Percentiles rank a stretch among this genome's conserved stretches.
Conservation (phyloP, 1,140 invertebrate species). For the Parapsyche elsis region DNA sequence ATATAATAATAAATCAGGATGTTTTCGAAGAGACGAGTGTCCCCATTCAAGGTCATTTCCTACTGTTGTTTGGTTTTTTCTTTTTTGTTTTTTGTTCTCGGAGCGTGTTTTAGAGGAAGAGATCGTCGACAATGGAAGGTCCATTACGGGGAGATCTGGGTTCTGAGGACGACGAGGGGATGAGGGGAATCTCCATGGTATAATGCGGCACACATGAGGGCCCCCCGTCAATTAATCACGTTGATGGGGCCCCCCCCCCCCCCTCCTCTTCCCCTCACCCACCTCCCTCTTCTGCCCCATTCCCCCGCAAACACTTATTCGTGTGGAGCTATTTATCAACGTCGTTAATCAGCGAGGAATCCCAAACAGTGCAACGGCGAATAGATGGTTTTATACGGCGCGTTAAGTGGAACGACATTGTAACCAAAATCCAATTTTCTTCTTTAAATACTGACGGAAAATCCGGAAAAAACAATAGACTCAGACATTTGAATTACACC, state of each 20-base stretch:
- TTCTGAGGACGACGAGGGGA: not conserved
- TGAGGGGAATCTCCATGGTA: too few species aligned
- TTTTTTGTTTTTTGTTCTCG: too few species aligned
- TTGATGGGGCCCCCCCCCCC: slow-evolving; percentile 1
- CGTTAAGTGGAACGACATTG: not conserved
- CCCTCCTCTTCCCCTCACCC: not conserved
- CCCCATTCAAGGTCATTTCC: too few species aligned
- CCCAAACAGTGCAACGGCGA: slow-evolving; percentile 12
- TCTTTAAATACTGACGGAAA: not conserved
- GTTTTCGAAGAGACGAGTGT: not conserved
- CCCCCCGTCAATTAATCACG: slow-evolving; percentile 31
- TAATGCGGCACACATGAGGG: slow-evolving; percentile 7
- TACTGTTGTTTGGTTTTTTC: too few species aligned
- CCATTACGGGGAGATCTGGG: slow-evolving; percentile 13
- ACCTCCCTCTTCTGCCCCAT: not conserved
- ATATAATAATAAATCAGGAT: slow-evolving; percentile 11
- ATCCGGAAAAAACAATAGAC: too few species aligned
- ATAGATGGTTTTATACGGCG: slow-evolving; percentile 28
- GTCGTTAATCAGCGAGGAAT: slow-evolving; percentile 38
- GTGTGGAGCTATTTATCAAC: slow-evolving; percentile 31
- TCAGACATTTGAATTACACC: too few species aligned
- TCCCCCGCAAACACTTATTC: slow-evolving; percentile 25
- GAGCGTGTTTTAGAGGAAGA: not conserved
- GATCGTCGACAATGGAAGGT: not conserved
- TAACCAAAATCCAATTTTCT: not conserved